Conservation (phyloP, 2,113 vertebrate genomes). For the Heliornis fulica region DNA sequence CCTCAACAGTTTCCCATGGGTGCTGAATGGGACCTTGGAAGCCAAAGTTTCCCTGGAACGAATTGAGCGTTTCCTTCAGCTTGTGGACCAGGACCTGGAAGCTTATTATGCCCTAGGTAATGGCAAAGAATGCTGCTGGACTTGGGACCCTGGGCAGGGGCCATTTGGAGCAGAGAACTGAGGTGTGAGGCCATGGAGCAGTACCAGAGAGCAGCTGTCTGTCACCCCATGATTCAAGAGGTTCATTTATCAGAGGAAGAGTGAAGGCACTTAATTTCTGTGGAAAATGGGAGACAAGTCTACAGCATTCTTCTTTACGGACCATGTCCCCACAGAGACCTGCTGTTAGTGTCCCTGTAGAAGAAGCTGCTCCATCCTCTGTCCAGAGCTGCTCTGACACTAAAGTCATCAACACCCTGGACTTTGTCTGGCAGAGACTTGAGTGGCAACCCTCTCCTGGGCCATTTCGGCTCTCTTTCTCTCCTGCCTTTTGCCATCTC, state of each 20-base stretch:
- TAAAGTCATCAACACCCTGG: not conserved
- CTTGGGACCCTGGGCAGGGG: not conserved
- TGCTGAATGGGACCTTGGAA: constrained; percentile 89
- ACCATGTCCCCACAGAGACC: not conserved
- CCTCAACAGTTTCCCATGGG: constrained; percentile 94
- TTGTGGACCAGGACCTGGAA: constrained; percentile 82
- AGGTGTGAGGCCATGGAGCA: not conserved
- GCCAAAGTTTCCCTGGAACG: constrained; percentile 93
- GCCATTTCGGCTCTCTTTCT: not conserved
- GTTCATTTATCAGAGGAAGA: not conserved
- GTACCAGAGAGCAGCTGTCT: not conserved
- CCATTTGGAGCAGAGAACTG: not conserved
- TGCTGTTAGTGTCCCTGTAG: not conserved
- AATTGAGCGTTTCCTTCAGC: constrained; percentile 87
- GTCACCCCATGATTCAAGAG: not conserved
- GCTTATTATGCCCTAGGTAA: constrained; percentile 84
- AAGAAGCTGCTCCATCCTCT: not conserved
- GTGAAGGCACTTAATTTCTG: not conserved
- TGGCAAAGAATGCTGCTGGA: not conserved
- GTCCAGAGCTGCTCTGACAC: not conserved
- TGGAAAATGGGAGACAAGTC: not conserved
- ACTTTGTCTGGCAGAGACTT: not conserved
- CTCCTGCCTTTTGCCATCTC: not conserved
- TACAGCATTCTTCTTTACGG: not conserved
- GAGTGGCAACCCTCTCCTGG: not conserved